Evolutionary conservation across 2,113 vertebrate genomes (phyloP).

Genomic region (Emydocephalus ijimae): DNA sequence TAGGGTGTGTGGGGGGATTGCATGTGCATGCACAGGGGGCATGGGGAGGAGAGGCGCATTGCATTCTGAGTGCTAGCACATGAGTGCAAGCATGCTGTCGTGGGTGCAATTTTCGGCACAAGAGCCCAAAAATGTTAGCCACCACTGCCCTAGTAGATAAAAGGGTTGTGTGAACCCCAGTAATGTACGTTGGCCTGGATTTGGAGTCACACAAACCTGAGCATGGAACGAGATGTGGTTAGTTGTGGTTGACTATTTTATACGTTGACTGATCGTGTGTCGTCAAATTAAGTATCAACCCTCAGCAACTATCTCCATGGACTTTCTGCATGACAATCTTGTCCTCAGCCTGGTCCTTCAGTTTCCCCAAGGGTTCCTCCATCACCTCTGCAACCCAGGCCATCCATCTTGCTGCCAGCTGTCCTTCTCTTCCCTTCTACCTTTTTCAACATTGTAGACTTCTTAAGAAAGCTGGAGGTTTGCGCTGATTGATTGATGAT

Average conservation of each 20-base stretch:
- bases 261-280: neutral
- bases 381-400: neutral
- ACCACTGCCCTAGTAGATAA: neutral
- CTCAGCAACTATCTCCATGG: neutral
- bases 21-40: no score
- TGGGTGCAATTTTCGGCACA: no score
- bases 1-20: no score
- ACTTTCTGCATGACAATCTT: neutral
- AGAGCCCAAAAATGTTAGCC: no score
- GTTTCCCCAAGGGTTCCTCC: neutral
- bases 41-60: no score
- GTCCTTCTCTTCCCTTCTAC: neutral
- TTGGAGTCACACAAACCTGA: neutral
- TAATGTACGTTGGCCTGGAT: neutral
- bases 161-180: neutral
- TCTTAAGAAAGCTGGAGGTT: neutral
- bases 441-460: neutral
- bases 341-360: neutral
- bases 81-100: no score
- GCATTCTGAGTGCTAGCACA: no score
- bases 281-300: neutral
- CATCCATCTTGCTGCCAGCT: neutral
- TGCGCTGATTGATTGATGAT: neutral
- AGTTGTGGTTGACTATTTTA: neutral
- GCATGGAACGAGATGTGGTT: no score